Evolutionary conservation across 2,797 vertebrate genomes (phyloP).

Genomic region (Poecilia gillii): DNA sequence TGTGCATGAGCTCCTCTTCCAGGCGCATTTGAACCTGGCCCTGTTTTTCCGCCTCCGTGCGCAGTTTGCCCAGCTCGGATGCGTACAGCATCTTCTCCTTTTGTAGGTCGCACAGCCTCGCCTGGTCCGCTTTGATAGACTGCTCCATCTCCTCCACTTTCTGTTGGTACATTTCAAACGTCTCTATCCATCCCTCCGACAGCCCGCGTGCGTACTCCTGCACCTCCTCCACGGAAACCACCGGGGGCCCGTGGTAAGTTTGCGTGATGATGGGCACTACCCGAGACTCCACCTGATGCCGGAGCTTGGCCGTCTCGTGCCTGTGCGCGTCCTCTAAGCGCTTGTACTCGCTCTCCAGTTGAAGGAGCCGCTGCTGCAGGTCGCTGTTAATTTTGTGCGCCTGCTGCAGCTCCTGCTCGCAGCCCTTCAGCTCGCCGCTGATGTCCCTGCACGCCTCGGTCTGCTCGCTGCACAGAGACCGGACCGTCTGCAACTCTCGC

Average conservation of each 20-base stretch:
- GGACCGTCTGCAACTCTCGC: conserved; percentile 83
- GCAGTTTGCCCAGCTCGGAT: conserved; percentile 82
- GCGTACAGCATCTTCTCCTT: conserved; percentile 83
- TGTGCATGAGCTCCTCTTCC: conserved; percentile 83
- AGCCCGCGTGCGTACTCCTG: conserved; percentile 83
- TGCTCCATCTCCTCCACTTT: conserved; percentile 87
- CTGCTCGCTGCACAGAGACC: conserved; percentile 80
- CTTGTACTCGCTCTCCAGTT: conserved; percentile 81
- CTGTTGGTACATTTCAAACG: conserved; percentile 85
- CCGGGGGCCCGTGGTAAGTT: conserved; percentile 64
- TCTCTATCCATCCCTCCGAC: conserved; percentile 85
- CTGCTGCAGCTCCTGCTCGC: conserved; percentile 80
- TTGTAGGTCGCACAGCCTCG: conserved; percentile 79
- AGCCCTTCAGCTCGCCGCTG: conserved; percentile 83
- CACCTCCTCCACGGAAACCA: conserved; percentile 79
- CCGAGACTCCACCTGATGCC: conserved; percentile 74
- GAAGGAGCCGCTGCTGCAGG: conserved; percentile 84
- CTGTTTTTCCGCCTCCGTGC: conserved; percentile 80
- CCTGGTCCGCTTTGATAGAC: conserved; percentile 79
- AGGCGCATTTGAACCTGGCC: conserved; percentile 81
- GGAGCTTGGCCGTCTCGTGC: conserved; percentile 75
- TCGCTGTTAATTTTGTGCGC: conserved; percentile 80
- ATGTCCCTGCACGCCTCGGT: conserved; percentile 80
- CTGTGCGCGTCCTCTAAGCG: conserved; percentile 82
- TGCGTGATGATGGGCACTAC: conserved; percentile 62